phyloP scores from a whole-genome alignment of 2,797 vertebrate genomes.

The Sebastes variabilis region DNA sequence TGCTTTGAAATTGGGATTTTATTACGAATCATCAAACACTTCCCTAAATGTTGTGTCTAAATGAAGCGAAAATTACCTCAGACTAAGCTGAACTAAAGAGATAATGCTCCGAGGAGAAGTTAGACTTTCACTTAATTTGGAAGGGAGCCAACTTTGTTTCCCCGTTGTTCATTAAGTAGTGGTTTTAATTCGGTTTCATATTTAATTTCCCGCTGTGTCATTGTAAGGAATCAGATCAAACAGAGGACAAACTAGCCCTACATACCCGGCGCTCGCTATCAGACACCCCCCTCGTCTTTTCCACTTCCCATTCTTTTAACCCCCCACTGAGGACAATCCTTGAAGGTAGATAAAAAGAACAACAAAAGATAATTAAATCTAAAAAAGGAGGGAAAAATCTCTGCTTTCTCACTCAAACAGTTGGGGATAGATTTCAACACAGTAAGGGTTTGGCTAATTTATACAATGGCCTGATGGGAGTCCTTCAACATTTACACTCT shows the following conservation, averaged over 20 bases:
- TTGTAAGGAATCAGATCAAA: slow-evolving; percentile 78
- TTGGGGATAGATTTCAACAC: slow-evolving; percentile 82
- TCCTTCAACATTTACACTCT: slow-evolving; percentile 75
- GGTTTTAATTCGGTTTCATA: slow-evolving; percentile 79
- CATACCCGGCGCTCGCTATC: slow-evolving; percentile 63
- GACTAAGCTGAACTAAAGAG: slow-evolving; percentile 70
- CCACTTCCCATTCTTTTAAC: slow-evolving; percentile 85
- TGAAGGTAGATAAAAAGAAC: slow-evolving; percentile 84
- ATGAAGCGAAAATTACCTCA: slow-evolving; percentile 61
- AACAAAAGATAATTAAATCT: slow-evolving; percentile 86
- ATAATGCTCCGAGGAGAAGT: slow-evolving; percentile 60
- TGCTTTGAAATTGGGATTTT: slow-evolving; percentile 55
- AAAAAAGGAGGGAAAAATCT: slow-evolving; percentile 76
- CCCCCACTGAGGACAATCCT: slow-evolving; percentile 83
- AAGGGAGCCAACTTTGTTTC: slow-evolving; percentile 68
- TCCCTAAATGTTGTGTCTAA: slow-evolving; percentile 52
- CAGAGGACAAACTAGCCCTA: slow-evolving; percentile 79
- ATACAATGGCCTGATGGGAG: slow-evolving; percentile 79
- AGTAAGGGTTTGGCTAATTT: slow-evolving; percentile 81
- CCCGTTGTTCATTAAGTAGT: slow-evolving; percentile 75
- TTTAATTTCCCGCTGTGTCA: slow-evolving; percentile 83
- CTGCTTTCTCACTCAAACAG: slow-evolving; percentile 81
- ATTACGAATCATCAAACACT: slow-evolving; percentile 65
- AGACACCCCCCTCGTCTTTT: slow-evolving; percentile 76
- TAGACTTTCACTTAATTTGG: slow-evolving; percentile 64